Percentiles rank a stretch among this genome's conserved stretches.
Evolutionary conservation across 2,888 invertebrate species (phyloP).

Genomic region (Heliconius hortense): DNA sequence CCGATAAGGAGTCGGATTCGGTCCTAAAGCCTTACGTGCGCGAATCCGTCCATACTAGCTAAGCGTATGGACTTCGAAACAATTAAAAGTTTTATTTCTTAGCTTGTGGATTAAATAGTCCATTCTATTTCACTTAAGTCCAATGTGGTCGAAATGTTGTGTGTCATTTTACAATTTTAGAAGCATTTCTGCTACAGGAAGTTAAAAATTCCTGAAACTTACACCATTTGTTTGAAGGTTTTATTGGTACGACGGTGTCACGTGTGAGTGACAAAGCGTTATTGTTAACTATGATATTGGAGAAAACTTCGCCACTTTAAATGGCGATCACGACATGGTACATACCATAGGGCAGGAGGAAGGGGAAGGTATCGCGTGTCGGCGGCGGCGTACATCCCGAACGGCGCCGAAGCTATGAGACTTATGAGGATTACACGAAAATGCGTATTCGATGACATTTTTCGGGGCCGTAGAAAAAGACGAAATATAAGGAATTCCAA

Average conservation of each 20-base stretch:
- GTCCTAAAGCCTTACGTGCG: constrained; percentile 70
- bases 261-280: constrained; percentile 46
- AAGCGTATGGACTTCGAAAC: constrained; percentile 26
- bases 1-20: constrained; percentile 71
- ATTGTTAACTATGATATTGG: constrained; percentile 45
- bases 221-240: constrained; percentile 21
- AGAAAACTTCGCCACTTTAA: constrained; percentile 53
- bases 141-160: neutral
- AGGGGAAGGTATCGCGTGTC: constrained; percentile 54
- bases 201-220: constrained; percentile 17
- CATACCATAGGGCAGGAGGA: constrained; percentile 62
- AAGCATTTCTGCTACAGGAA: neutral
- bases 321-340: constrained; percentile 70
- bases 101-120: neutral
- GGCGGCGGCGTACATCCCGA: constrained; percentile 55
- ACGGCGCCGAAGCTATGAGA: constrained; percentile 71
- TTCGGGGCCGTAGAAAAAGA: constrained; percentile 79
- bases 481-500: constrained; percentile 81
- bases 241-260: constrained; percentile 36
- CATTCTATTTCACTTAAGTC: neutral
- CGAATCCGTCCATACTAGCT: constrained; percentile 24
- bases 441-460: constrained; percentile 83
- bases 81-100: constrained; percentile 25
- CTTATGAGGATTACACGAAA: constrained; percentile 81
- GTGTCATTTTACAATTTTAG: neutral